phyloP scores from a whole-genome alignment of 2,797 vertebrate genomes.

The Sebastes steindachneri region DNA sequence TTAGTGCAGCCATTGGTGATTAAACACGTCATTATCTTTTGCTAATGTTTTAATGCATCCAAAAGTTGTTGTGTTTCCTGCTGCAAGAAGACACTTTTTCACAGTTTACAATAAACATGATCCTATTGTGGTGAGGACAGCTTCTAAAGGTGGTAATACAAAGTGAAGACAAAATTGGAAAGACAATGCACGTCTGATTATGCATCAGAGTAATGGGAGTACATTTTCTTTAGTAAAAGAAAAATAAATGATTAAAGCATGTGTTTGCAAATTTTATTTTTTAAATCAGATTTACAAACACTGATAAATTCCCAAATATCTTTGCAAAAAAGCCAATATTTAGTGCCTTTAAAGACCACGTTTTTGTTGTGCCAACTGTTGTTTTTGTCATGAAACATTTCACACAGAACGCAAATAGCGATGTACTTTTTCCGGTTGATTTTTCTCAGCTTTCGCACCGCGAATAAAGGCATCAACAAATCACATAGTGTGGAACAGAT shows the following conservation, averaged over 20 bases:
- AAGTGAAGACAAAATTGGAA: background rate
- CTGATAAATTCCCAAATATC: background rate
- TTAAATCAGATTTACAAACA: background rate
- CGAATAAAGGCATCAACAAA: too few species aligned
- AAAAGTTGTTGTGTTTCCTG: background rate
- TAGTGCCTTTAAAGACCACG: background rate
- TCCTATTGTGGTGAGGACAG: too few species aligned
- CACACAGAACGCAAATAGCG: too few species aligned
- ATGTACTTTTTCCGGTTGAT: too few species aligned
- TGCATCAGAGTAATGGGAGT: background rate
- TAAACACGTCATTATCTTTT: background rate
- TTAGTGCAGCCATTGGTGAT: background rate
- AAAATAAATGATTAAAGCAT: background rate
- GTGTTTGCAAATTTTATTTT: background rate
- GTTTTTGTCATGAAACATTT: too few species aligned
- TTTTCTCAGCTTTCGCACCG: accelerated
- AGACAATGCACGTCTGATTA: background rate
- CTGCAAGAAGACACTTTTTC: background rate
- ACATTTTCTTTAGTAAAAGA: too few species aligned
- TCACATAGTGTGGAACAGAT: too few species aligned
- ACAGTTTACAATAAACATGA: too few species aligned
- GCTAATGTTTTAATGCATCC: background rate
- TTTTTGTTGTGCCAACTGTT: background rate
- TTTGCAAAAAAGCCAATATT: background rate
- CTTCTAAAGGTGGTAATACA: background rate